Evolutionary conservation across 1,140 invertebrate species (phyloP).

Genomic region (Drosophila bocki): DNA sequence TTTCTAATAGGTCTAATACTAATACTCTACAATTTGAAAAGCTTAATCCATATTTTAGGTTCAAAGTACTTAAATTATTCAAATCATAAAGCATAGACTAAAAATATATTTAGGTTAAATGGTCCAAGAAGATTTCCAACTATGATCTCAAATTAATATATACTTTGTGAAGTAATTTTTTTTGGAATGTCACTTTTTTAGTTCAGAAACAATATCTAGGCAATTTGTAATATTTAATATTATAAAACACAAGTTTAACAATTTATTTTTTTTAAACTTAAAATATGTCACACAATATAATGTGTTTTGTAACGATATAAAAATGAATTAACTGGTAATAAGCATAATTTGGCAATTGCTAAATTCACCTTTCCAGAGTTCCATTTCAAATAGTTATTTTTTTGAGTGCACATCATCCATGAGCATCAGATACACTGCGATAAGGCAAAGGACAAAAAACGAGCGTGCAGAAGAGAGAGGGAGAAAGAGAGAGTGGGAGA

Average conservation of each 20-base stretch:
- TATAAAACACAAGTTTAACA: too few relatives aligned
- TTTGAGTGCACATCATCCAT: conserved; percentile 27
- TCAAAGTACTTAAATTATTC: too few relatives aligned
- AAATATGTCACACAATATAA: too few relatives aligned
- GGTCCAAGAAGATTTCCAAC: background rate
- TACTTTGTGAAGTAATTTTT: too few relatives aligned
- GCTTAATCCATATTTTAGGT: too few relatives aligned
- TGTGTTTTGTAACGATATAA: too few relatives aligned
- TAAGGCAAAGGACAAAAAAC: conserved; percentile 42
- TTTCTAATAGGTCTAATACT: too few relatives aligned
- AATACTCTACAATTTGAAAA: too few relatives aligned
- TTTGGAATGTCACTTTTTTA: too few relatives aligned
- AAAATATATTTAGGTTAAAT: background rate
- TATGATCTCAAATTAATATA: background rate
- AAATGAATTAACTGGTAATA: background rate
- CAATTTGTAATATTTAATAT: too few relatives aligned
- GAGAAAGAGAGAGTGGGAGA: conserved; percentile 47
- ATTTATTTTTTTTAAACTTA: too few relatives aligned
- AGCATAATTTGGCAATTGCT: background rate
- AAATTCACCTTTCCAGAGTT: background rate
- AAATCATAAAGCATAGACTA: background rate
- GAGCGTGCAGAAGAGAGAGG: conserved; percentile 13
- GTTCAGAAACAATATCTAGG: too few relatives aligned
- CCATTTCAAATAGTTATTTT: background rate
- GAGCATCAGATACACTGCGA: conserved; percentile 51